A percentile compares a stretch with the other conserved stretches of the same genome.
Evolutionary conservation across 2,113 vertebrate species (phyloP).

Genomic region (Ardeotis arabs): DNA sequence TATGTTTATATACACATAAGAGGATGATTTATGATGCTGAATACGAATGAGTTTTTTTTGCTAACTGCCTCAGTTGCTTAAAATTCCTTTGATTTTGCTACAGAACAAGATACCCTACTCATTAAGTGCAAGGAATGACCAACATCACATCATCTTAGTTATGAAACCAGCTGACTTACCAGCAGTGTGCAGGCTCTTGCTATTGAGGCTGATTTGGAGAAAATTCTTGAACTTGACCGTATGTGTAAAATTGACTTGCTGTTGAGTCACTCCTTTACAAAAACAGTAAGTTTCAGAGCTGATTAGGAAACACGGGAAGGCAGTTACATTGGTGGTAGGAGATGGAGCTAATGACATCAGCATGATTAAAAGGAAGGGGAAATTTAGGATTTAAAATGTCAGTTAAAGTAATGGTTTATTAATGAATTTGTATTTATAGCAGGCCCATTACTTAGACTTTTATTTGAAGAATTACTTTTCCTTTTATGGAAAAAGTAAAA

Average conservation of each 20-base stretch:
- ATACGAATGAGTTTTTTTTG: not conserved
- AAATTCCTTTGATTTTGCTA: not conserved
- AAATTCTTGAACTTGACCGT: slow-evolving; percentile 80
- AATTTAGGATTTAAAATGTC: not conserved
- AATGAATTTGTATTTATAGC: not conserved
- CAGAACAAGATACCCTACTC: not conserved
- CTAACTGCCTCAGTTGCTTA: not conserved
- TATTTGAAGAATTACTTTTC: not conserved
- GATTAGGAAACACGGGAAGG: slow-evolving; percentile 80
- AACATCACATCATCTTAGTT: not conserved
- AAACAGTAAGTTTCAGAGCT: slow-evolving; percentile 84
- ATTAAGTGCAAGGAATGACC: not conserved
- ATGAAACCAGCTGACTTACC: not conserved
- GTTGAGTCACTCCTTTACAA: slow-evolving; percentile 83
- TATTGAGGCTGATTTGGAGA: slow-evolving; percentile 78
- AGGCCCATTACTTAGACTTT: not conserved
- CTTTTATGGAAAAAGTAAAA: not conserved
- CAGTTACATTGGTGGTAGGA: slow-evolving; percentile 79
- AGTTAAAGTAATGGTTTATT: not conserved
- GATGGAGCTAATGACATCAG: slow-evolving; percentile 87
- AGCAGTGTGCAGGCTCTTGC: slow-evolving; percentile 70
- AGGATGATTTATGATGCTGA: not conserved
- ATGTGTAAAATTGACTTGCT: slow-evolving; percentile 84
- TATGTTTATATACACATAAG: not conserved
- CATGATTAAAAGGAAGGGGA: slow-evolving; percentile 84